phyloP scores from a whole-genome alignment of 1,140 invertebrate genomes.

The Samia ricini region DNA sequence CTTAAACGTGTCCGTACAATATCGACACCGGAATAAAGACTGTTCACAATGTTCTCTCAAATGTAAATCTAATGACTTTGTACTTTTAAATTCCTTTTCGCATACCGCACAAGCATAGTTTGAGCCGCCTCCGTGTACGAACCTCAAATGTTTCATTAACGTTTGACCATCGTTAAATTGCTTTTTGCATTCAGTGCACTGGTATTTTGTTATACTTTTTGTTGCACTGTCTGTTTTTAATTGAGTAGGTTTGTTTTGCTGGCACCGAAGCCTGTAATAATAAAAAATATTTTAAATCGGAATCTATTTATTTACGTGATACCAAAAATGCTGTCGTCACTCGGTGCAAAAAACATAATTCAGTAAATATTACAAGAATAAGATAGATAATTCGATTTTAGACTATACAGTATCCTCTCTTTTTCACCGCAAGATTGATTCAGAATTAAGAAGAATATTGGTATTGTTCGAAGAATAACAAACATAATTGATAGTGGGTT shows the following conservation, averaged over 20 bases:
- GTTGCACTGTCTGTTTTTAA: neutral
- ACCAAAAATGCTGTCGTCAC: constrained; percentile 6
- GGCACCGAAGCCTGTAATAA: constrained; percentile 5
- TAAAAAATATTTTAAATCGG: neutral
- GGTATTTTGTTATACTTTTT: constrained; percentile 19
- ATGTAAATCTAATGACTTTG: neutral
- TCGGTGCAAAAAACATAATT: no score
- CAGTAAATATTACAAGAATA: no score
- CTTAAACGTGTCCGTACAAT: constrained; percentile 4
- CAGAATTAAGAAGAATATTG: no score
- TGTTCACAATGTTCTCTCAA: neutral
- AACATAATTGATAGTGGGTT: no score
- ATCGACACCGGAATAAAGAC: constrained; percentile 1
- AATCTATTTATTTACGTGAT: neutral
- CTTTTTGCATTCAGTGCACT: constrained; percentile 36
- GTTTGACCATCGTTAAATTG: constrained; percentile 32
- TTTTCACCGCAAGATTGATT: no score
- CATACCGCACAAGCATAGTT: constrained; percentile 33
- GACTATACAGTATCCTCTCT: no score
- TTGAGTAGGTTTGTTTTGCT: constrained; percentile 2
- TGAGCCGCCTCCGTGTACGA: constrained; percentile 23
- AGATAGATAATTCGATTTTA: no score
- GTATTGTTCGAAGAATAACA: no score
- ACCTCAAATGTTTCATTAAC: constrained; percentile 27
- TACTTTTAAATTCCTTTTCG: constrained; percentile 33